These are phyloP conservation scores for Gymnoscelis rufifasciata DNA, from an alignment of 2,888 invertebrate species.

Conservation along the genomic window DNA sequence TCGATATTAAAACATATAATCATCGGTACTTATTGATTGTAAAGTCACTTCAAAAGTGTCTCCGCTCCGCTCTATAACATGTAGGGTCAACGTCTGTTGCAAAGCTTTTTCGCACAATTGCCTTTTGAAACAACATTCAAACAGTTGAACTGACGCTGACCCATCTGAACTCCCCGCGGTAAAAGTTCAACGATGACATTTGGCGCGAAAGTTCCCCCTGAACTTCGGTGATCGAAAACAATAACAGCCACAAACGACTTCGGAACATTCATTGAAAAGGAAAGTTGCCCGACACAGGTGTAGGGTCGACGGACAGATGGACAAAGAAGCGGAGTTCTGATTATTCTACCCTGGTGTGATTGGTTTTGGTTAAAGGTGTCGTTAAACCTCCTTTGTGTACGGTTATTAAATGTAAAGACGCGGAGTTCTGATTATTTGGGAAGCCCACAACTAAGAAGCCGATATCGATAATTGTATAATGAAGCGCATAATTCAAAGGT, in stretches of 20 bases:
- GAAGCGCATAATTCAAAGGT: too few species aligned
- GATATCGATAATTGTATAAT: too few species aligned
- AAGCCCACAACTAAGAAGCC: too few species aligned
- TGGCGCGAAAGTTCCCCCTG: slow-evolving; percentile 35
- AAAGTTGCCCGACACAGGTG: slow-evolving; percentile 64
- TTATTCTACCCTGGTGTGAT: not conserved
- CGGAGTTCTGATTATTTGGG: too few species aligned
- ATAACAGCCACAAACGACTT: slow-evolving; percentile 72
- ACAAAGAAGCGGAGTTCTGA: slow-evolving; percentile 16
- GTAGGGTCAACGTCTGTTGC: not conserved
- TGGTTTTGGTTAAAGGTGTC: not conserved
- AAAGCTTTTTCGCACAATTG: not conserved
- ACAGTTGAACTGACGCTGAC: slow-evolving; percentile 12
- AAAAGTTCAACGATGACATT: slow-evolving; percentile 36
- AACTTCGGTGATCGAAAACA: slow-evolving; percentile 72
- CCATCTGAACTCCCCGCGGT: slow-evolving; percentile 12
- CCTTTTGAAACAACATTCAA: not conserved
- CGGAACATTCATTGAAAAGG: slow-evolving; percentile 69
- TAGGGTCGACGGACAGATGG: slow-evolving; percentile 35
- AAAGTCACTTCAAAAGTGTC: too few species aligned
- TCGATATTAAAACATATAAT: too few species aligned
- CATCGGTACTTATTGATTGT: too few species aligned
- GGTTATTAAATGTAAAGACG: too few species aligned
- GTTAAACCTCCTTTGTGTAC: too few species aligned
- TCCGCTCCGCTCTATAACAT: too few species aligned